Conservation (phyloP, 2,113 vertebrate genomes). For the Nibea coibor region DNA sequence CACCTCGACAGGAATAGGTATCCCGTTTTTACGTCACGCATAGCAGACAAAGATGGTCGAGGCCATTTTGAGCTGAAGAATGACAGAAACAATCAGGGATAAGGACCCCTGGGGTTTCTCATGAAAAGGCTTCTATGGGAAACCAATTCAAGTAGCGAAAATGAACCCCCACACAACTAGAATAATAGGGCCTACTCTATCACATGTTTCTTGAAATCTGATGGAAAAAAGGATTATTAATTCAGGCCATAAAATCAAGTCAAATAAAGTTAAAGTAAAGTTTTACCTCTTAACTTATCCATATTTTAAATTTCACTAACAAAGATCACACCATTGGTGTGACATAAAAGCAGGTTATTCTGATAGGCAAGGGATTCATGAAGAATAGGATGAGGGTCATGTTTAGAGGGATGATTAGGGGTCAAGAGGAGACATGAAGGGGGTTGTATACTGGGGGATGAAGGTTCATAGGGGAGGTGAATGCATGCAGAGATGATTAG, state of each 20-base stretch:
- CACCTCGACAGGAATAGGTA: neutral
- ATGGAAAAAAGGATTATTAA: neutral
- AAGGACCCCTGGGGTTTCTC: neutral
- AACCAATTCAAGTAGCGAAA: slow-evolving; percentile 5
- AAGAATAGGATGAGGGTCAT: no score
- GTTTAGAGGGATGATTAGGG: no score
- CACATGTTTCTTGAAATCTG: neutral
- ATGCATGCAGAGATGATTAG: no score
- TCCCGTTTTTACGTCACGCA: neutral
- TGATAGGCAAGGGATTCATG: no score
- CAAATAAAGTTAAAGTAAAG: neutral
- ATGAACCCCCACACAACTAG: neutral
- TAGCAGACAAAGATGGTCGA: neutral
- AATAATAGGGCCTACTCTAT: neutral
- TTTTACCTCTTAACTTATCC: neutral
- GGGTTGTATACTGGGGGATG: no score
- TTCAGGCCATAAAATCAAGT: neutral
- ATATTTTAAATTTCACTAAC: neutral
- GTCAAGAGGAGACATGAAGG: no score
- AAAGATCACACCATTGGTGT: no score
- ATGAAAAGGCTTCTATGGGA: slow-evolving; percentile 16
- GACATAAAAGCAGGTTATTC: no score
- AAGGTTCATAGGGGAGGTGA: no score
- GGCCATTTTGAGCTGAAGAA: slow-evolving; percentile 2
- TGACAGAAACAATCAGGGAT: slow-evolving; percentile 20